Percentiles rank a stretch among this genome's conserved stretches.
Evolutionary conservation across 2,113 vertebrate genomes (phyloP).

Genomic region (Glaucidium brasilianum): DNA sequence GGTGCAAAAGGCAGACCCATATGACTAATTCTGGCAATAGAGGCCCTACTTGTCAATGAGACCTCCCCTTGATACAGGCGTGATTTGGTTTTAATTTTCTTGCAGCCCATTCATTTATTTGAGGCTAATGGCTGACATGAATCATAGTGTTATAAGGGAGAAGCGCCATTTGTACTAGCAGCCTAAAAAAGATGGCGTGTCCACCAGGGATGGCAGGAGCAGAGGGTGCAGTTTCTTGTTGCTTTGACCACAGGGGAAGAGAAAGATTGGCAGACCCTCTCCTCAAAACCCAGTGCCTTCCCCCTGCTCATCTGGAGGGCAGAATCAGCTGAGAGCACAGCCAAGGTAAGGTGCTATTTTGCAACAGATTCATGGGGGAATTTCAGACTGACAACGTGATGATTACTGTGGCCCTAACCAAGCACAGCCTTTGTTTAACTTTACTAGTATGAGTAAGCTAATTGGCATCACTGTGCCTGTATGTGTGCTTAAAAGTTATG

Average conservation of each 20-base stretch:
- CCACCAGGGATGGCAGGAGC: not conserved
- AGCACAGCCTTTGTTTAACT: constrained; percentile 18
- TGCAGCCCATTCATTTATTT: not conserved
- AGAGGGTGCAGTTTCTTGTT: not conserved
- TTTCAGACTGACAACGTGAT: not conserved
- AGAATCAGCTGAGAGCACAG: not conserved
- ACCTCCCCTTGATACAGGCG: not conserved
- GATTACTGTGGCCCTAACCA: not conserved
- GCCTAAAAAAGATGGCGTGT: not conserved
- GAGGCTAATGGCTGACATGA: not conserved
- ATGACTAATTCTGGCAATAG: constrained; percentile 29
- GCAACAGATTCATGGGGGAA: not conserved
- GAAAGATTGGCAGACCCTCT: not conserved
- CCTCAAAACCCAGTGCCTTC: not conserved
- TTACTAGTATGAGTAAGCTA: not conserved
- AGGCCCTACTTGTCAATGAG: not conserved
- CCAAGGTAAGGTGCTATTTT: not conserved
- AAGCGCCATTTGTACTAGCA: not conserved
- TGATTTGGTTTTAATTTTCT: constrained; percentile 33
- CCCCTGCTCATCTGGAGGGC: not conserved
- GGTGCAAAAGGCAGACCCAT: constrained; percentile 4
- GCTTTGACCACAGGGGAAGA: not conserved
- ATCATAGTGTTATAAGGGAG: not conserved
- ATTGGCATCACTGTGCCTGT: not conserved
- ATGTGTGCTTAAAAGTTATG: not conserved